A percentile compares a stretch with the other conserved stretches of the same genome.
Conservation (phyloP, 1,140 invertebrate species). For the Atta colombica region DNA sequence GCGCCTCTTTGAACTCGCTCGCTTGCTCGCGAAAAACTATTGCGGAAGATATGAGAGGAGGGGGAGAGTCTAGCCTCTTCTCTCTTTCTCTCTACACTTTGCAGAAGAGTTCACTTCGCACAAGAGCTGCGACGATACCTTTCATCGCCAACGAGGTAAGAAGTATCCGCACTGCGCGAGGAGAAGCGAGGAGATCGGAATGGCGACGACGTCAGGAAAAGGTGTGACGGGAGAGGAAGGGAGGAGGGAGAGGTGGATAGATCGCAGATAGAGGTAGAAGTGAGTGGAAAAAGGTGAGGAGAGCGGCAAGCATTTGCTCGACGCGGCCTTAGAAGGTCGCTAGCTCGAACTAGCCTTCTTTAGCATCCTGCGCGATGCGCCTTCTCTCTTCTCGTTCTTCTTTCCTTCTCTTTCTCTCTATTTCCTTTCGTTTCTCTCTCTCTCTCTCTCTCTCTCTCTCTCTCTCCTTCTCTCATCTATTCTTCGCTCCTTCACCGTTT, state of each 20-base stretch:
- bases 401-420: neutral
- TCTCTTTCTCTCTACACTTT: slow-evolving; percentile 38
- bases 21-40: slow-evolving; percentile 54
- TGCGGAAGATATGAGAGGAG: slow-evolving; percentile 14
- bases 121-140: slow-evolving; percentile 62
- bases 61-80: slow-evolving; percentile 1
- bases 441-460: neutral
- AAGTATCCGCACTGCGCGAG: slow-evolving; percentile 58
- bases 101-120: slow-evolving; percentile 51
- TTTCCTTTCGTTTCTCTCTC: neutral
- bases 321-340: slow-evolving; percentile 83
- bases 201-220: slow-evolving; percentile 47
- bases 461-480: neutral
- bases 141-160: slow-evolving; percentile 72
- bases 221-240: slow-evolving; percentile 2
- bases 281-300: slow-evolving; percentile 73
- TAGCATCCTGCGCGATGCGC: slow-evolving; percentile 73
- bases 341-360: slow-evolving; percentile 80
- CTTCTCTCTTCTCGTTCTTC: slow-evolving; percentile 18
- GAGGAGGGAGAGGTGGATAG: slow-evolving; percentile 23
- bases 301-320: slow-evolving; percentile 74
- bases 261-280: slow-evolving; percentile 58
- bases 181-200: slow-evolving; percentile 57
- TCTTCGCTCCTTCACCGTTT: slow-evolving; percentile 24
- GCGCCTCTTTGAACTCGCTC: slow-evolving; percentile 48